Evolutionary conservation across 2,113 vertebrate genomes (phyloP), one percentile per base, ranked within the genome.

Genomic region (Psittacula cyanocephala): DNA sequence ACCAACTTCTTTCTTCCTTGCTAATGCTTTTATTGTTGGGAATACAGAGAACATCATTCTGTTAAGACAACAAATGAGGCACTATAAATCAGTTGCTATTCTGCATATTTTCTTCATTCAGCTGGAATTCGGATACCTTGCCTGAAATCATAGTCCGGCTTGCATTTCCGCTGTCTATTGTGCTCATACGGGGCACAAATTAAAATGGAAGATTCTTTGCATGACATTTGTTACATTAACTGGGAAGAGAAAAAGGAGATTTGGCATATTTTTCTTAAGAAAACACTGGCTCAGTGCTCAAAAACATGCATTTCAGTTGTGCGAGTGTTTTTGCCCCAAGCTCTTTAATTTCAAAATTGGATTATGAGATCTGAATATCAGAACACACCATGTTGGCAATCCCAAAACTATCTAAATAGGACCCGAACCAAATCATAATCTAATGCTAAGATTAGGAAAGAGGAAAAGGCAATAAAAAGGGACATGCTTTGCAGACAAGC

Each of bases 321-420:
- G 29, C 1, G 49, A 93, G n/a, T 79, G 63, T 64, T 94, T 86
- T 85, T 83, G 81, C 93, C 89, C 64, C 91, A 13, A 96, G 93
- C 44, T 88, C 82, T 94, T 97, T 91, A 78, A 90, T 95, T 96
- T 96, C 93, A 93, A 94, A 95, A 97, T 95, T 93, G 76, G 92
- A 96, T 97, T 97, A 97, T 94, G 92, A 96, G 92, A 96, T 95
- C 92, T 94, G 88, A 96, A 84, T 93, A 96, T 95, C 92, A 91
- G 92, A 92, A 94, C 67, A 93, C 76, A 93, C 78, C 47, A 93
- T 5, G 85, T 8, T 97, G 94, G 90, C 96, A 97, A 96, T 47
- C 64, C 93, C 60, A 91, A 92, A 97, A 96, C 47, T 96, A 92
- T 94, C 93, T 94, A 95, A 95, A 85, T 74, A 95, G 64, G 86